Conservation (phyloP, 2,797 vertebrate species). For the Poeciliopsis gracilis region DNA sequence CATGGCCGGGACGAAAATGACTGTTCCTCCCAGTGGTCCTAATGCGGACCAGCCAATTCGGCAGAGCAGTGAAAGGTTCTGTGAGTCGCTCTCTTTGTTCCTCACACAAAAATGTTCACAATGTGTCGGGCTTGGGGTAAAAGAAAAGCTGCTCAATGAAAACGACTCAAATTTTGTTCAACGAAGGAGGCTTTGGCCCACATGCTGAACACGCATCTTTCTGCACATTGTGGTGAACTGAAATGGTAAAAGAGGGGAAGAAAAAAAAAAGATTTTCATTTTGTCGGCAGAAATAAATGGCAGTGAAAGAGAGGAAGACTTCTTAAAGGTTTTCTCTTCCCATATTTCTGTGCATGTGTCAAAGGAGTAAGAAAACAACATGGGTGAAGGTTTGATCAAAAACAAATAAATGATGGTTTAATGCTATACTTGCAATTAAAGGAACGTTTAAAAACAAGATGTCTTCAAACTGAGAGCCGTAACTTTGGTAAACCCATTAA, state of each 20-base stretch:
- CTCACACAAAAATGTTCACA: not conserved
- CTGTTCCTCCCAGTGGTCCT: not conserved
- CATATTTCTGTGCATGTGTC: not conserved
- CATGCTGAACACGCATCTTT: not conserved
- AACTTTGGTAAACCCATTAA: not conserved
- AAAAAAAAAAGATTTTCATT: not conserved
- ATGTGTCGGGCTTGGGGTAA: not conserved
- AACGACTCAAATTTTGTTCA: constrained; percentile 6
- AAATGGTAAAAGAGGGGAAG: not conserved
- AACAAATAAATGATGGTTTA: not conserved
- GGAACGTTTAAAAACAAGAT: not conserved
- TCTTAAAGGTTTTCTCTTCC: not conserved
- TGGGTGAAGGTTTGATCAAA: not conserved
- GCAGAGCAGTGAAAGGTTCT: constrained; percentile 1
- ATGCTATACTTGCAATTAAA: not conserved
- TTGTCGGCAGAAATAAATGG: not conserved
- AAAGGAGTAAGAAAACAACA: not conserved
- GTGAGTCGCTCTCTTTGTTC: not conserved
- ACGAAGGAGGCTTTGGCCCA: not conserved
- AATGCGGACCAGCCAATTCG: not conserved
- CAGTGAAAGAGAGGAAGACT: not conserved
- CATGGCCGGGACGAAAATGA: constrained; percentile 7
- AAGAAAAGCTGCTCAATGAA: not conserved
- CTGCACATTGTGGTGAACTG: not conserved
- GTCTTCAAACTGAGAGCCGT: not conserved